phyloP scores from a whole-genome alignment of 2,113 vertebrate species.

The Sinocyclocheilus rhinocerous region DNA sequence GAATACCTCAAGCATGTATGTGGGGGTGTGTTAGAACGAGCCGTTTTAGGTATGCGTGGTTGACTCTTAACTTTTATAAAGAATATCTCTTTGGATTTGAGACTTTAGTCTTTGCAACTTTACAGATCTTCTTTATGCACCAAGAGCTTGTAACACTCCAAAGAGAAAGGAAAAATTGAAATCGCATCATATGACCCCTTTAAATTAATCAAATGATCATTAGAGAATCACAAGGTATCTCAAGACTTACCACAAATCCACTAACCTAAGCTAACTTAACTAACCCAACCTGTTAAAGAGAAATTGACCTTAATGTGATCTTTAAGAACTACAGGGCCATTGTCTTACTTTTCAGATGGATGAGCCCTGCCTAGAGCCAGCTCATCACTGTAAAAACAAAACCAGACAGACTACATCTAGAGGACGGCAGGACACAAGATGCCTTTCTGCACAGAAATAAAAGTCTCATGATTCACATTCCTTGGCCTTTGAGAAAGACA shows the following conservation, averaged over 20 bases:
- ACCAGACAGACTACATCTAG: slow-evolving; percentile 3
- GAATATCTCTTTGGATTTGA: no score
- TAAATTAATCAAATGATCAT: not conserved
- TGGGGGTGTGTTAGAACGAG: no score
- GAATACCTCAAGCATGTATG: no score
- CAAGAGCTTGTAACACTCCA: no score
- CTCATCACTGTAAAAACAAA: slow-evolving; percentile 2
- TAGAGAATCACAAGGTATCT: not conserved
- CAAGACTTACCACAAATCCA: not conserved
- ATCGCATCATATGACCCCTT: no score
- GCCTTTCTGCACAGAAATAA: not conserved
- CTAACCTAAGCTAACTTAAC: not conserved
- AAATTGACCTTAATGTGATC: not conserved
- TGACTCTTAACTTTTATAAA: no score
- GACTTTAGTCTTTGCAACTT: no score
- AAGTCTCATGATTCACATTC: slow-evolving; percentile 50
- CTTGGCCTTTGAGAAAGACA: not conserved
- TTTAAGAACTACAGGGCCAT: not conserved
- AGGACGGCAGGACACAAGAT: not conserved
- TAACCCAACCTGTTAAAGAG: not conserved
- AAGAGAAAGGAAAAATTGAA: no score
- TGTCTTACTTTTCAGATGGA: not conserved
- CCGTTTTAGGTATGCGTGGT: no score
- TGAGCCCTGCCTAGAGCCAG: not conserved
- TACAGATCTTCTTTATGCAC: no score